A percentile compares a stretch with the other conserved stretches of the same genome.
Evolutionary conservation across 2,113 vertebrate genomes (phyloP).

Genomic region (Macaca mulatta): DNA sequence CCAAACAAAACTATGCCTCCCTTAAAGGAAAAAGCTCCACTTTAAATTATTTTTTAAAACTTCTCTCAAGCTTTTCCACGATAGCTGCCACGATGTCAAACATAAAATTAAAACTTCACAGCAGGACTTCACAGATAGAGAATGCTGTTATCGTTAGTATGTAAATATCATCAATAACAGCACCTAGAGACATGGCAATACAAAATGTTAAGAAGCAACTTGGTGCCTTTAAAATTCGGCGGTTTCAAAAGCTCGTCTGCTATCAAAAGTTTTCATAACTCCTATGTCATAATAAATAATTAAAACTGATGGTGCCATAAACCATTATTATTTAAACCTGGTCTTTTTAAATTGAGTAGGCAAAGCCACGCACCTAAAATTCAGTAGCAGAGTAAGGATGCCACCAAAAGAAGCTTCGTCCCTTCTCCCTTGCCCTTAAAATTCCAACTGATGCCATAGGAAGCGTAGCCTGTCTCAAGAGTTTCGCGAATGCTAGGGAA

Average conservation of each 20-base stretch:
- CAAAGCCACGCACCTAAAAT: slow-evolving; percentile 53
- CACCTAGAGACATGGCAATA: slow-evolving; percentile 10
- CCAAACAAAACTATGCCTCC: slow-evolving; percentile 45
- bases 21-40: slow-evolving; percentile 57
- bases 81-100: slow-evolving; percentile 21
- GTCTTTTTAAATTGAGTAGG: slow-evolving; percentile 28
- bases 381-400: slow-evolving; percentile 19
- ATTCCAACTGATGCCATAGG: slow-evolving; percentile 41
- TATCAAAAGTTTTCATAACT: slow-evolving; percentile 59
- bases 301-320: slow-evolving; percentile 21
- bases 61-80: slow-evolving; percentile 20
- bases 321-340: background rate
- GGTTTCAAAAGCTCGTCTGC: background rate
- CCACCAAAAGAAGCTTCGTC: slow-evolving; percentile 31
- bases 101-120: slow-evolving; percentile 60
- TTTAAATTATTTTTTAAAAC: background rate
- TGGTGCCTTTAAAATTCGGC: background rate
- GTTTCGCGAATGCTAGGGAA: background rate
- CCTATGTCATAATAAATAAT: background rate
- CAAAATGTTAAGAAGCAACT: background rate
- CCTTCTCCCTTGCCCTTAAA: slow-evolving; percentile 16
- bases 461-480: slow-evolving; percentile 3
- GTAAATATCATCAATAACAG: slow-evolving; percentile 57
- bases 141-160: slow-evolving; percentile 35
- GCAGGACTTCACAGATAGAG: slow-evolving; percentile 22